These are phyloP conservation scores for Battus philenor DNA, from an alignment of 1,140 invertebrate species.

Conservation along the genomic window DNA sequence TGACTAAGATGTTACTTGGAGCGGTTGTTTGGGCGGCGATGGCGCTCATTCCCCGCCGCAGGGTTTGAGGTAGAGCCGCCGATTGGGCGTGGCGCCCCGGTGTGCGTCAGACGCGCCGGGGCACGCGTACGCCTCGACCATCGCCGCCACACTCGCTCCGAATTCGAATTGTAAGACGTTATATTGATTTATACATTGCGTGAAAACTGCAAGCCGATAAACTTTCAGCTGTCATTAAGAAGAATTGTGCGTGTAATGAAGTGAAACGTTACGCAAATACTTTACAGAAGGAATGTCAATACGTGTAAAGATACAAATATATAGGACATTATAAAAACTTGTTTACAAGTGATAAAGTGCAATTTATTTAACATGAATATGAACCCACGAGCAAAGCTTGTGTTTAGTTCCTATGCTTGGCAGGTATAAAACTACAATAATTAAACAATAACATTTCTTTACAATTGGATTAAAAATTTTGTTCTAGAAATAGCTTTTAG, in stretches of 20 bases:
- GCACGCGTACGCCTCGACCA: constrained; percentile 59
- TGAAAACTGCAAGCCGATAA: too few species aligned
- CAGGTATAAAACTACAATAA: constrained; percentile 27
- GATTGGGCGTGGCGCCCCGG: constrained; percentile 60
- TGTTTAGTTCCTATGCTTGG: constrained; percentile 72
- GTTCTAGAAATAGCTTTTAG: too few species aligned
- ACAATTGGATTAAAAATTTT: too few species aligned
- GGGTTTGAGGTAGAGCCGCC: constrained; percentile 74
- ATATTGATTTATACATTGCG: too few species aligned
- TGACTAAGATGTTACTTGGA: constrained; percentile 80
- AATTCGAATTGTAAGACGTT: constrained; percentile 64
- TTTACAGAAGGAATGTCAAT: constrained; percentile 41
- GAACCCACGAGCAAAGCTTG: constrained; percentile 63
- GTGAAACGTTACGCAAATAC: too few species aligned
- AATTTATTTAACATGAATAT: constrained; percentile 40
- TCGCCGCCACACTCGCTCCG: constrained; percentile 66
- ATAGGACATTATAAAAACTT: constrained; percentile 30
- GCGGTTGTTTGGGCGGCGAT: constrained; percentile 77
- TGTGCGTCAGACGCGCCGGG: constrained; percentile 44
- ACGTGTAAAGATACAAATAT: constrained; percentile 25
- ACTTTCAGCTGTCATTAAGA: too few species aligned
- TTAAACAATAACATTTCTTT: too few species aligned
- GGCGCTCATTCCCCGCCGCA: constrained; percentile 68
- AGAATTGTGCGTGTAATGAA: too few species aligned
- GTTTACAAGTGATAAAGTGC: constrained; percentile 38